Evolutionary conservation across 1,140 invertebrate genomes (phyloP), one percentile per base, ranked within the genome.

Genomic region (Drosophila jambulina): DNA sequence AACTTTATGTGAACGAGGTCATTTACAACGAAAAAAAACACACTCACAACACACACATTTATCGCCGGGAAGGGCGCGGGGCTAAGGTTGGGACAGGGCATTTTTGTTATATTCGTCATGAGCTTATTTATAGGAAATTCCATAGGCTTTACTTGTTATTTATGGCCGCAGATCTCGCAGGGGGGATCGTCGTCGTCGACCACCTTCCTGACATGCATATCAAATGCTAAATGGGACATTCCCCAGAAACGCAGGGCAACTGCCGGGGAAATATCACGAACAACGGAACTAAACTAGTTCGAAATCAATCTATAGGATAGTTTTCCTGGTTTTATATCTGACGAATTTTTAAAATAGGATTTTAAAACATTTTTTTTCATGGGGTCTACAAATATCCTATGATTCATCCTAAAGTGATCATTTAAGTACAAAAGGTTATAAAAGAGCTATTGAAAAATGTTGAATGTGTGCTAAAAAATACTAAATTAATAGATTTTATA

Each of bases 1-100:
- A 87, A 83, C 83, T 87, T 82, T 87, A 82, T 88, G 83, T 86
- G 84, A 88, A 88, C 85, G 85, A 88, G 85, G 85, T 88, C 85
- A 88, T 78, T 88, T 90, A 88, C 85, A 85, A 79, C 80, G 70
- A 85, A 82, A 49, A 72, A 46, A 64, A 59, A 72, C 32, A 64
- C 25, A 65, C 49, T 54, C 68, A 53, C 61, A 59, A 43, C 49
- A 49, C 56, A 74, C 65, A 59, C 34, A 64, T 72, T 54, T 54
- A 54, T 54, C 53, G 53, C 21, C 29, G 46, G 59, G 57, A 60
- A 40, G 61, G 40, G 61, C 42, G 53, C 63, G 51, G 60, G 64
- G 82, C 77, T 80, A 84, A 85, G 71, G 57, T 74, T 83, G 61
- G 34, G 34, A 58, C 53, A 53, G 72, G 74, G 53, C 45, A 78